phyloP scores from a whole-genome alignment of 2,797 vertebrate species.

The Simalia tracyae region DNA sequence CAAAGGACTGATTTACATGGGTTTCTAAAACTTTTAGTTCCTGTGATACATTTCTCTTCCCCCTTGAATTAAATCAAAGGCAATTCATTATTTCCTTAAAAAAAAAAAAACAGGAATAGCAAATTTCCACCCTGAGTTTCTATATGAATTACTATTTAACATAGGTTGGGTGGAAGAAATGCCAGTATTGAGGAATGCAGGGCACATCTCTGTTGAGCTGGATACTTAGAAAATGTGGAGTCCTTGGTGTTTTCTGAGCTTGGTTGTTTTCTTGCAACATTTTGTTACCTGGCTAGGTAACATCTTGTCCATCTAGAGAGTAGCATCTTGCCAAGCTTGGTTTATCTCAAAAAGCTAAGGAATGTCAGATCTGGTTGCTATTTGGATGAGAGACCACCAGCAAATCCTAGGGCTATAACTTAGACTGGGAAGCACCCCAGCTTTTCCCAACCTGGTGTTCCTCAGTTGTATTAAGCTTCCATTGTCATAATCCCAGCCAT shows the following conservation, averaged over 20 bases:
- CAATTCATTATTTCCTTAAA: background rate
- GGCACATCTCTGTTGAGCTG: background rate
- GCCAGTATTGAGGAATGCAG: background rate
- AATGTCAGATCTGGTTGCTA: background rate
- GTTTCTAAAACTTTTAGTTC: background rate
- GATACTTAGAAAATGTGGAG: background rate
- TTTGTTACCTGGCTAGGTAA: too few relatives aligned
- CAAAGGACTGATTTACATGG: background rate
- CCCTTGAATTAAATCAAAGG: background rate
- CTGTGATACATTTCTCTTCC: background rate
- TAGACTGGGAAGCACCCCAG: background rate
- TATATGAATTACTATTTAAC: background rate
- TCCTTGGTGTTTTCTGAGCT: too few relatives aligned
- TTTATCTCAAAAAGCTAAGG: background rate
- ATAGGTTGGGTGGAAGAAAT: background rate
- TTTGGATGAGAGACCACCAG: background rate
- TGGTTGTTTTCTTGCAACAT: too few relatives aligned
- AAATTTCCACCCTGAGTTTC: background rate
- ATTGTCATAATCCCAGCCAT: background rate
- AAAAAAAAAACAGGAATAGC: background rate
- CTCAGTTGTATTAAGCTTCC: background rate
- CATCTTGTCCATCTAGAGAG: background rate
- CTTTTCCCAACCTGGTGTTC: background rate
- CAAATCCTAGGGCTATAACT: background rate
- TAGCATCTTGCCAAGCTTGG: too few relatives aligned